Evolutionary conservation across 2,113 vertebrate species (phyloP), one percentile per base, ranked within the genome.

Genomic region (Irena cyanogastra): DNA sequence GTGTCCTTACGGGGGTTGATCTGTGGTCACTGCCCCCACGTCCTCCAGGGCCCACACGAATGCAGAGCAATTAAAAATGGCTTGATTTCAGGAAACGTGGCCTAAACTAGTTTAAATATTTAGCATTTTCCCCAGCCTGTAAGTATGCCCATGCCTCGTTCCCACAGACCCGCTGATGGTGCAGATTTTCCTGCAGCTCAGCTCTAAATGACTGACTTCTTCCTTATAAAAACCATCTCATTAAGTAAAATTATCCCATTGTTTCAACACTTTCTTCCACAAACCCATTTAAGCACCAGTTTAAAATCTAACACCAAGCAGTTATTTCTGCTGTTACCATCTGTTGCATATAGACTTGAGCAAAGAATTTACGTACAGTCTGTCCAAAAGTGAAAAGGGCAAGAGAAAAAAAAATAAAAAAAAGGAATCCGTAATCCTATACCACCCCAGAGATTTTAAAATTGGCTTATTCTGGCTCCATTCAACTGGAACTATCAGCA

Each of bases 311-410:
- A 93, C 68, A 90, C 71, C 60, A 79, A 80, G 80, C 68, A 94
- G 88, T 89, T 93, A 90, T 87, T 97, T 97, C 86, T 94, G 76
- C 60, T 89, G 19, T 74, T 95, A 47, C 87, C 93, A 94, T 94
- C 89, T 95, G 89, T 94, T 97, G 89, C 91, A 83, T 89, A 65
- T 90, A 83, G 82, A 90, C 63, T 87, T 84, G 59, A 77, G 90
- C 85, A 93, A 95, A 86, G 84, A 90, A 91, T 90, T 95, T 93
- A 93, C 14, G 4, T 77, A 83, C 70, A 83, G 71, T 89, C 91
- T 95, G 81, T 90, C 84, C 84, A 94, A 85, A 96, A 91, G 78
- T 90, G 74, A 94, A 95, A 95, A 95, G 87, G 91, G 65, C 84
- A 95, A 87, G 72, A 69, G 41, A 75, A 74, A 94, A 82, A 91